These are phyloP conservation scores for Notothenia rossii DNA, from an alignment of 2,113 vertebrate genomes.

Conservation along the genomic window DNA sequence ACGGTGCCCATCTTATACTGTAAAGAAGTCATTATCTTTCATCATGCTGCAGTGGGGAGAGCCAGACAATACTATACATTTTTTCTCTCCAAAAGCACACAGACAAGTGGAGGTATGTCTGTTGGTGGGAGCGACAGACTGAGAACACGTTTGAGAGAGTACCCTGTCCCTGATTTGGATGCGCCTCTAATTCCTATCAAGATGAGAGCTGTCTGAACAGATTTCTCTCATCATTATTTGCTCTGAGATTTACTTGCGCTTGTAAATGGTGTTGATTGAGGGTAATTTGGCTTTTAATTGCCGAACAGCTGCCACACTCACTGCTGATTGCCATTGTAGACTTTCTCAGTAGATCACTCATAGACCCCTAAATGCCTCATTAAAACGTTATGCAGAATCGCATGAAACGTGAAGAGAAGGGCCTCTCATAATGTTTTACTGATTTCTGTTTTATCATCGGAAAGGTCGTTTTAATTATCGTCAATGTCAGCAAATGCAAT, in stretches of 20 bases:
- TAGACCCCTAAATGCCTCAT: slow-evolving; percentile 80
- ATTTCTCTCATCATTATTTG: slow-evolving; percentile 84
- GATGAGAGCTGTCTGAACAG: slow-evolving; percentile 82
- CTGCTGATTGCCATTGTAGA: slow-evolving; percentile 86
- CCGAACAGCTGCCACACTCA: slow-evolving; percentile 83
- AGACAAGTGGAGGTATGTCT: slow-evolving; percentile 25
- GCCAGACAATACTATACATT: slow-evolving; percentile 35
- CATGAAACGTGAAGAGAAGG: slow-evolving; percentile 73
- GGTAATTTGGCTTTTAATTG: slow-evolving; percentile 87
- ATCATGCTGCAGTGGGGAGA: slow-evolving; percentile 45
- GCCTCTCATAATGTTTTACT: slow-evolving; percentile 72
- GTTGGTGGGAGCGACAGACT: slow-evolving; percentile 32
- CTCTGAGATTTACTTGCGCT: slow-evolving; percentile 81
- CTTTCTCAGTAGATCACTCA: slow-evolving; percentile 81
- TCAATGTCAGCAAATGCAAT: slow-evolving; percentile 80
- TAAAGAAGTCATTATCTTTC: slow-evolving; percentile 44
- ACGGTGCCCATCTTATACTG: slow-evolving; percentile 22
- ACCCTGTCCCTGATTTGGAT: slow-evolving; percentile 75
- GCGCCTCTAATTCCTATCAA: slow-evolving; percentile 81
- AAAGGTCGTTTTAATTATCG: slow-evolving; percentile 80
- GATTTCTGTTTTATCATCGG: slow-evolving; percentile 79
- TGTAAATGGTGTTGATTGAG: slow-evolving; percentile 87
- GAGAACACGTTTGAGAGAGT: slow-evolving; percentile 56
- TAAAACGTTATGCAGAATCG: slow-evolving; percentile 77
- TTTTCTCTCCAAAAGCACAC: slow-evolving; percentile 36